Evolutionary conservation across 2,797 vertebrate genomes (phyloP), one percentile per base, ranked within the genome.

Genomic region (Cyclopterus lumpus): DNA sequence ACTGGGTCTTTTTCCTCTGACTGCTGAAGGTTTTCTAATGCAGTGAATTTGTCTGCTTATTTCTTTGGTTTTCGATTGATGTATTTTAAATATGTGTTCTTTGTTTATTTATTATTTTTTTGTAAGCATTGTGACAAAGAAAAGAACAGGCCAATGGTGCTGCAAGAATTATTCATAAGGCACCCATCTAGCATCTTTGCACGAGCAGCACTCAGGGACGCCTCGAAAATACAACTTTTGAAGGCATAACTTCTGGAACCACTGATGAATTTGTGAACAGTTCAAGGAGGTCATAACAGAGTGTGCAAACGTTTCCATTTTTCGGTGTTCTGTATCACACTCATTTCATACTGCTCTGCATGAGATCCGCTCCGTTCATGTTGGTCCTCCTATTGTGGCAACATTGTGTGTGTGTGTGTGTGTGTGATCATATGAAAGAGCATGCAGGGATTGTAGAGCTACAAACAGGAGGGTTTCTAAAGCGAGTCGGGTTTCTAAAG

Each of bases 401-500:
- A 68, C 72, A 57, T 1, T 60, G 49, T 51, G 71, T 28, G 59
- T 59, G 32, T 36, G 57, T 12, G 32, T n/a, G 34, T 38, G 67
- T 69, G 51, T 61, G 55, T 76, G 67, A 55, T 49, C 22, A 5
- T 57, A 49, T 81, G 57, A 66, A 74, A 60, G 36, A 36, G 57
- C 55, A 62, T 6, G 18, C 5, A 16, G 38, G 28, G 54, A 34
- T 38, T 34, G 34, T 51, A 24, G 34, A 71, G 54, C 54, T 58
- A 60, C 75, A 72, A 59, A 73, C 30, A 4, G 66, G 90, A 85
- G 84, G 86, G 83, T 91, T 85, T 87, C 22, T 18, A 69, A 65
- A 18, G 8, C 5, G 85, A 72, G 77, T 91, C 82, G 9, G 44
- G 69, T 92, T 94, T 94, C 91, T 91, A 92, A 93, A 91, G 83